These are phyloP conservation scores for Protodeltote pygarga DNA, from an alignment of 2,888 invertebrate genomes.

Conservation along the genomic window DNA sequence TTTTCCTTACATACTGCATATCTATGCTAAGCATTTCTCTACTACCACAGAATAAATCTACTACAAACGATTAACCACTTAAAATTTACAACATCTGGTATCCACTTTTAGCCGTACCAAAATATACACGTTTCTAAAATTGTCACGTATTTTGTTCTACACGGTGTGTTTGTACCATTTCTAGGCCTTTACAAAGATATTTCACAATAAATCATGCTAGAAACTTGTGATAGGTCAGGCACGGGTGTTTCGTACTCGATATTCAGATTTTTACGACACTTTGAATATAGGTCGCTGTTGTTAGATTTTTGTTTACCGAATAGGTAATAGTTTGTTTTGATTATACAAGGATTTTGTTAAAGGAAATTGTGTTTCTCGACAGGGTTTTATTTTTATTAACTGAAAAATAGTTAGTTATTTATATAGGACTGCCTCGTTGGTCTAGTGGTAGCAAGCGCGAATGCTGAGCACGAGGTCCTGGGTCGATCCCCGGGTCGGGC, in stretches of 20 bases:
- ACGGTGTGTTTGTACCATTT: conserved; percentile 11
- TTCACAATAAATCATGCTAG: conserved; percentile 38
- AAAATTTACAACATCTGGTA: conserved; percentile 27
- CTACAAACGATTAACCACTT: conserved; percentile 13
- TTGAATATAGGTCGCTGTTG: conserved; percentile 33
- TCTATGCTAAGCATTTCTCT: no score
- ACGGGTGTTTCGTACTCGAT: conserved; percentile 35
- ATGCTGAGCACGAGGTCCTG: no score
- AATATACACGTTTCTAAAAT: conserved; percentile 32
- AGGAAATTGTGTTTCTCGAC: conserved; percentile 4
- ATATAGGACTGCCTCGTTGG: no score
- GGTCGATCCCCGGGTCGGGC: no score
- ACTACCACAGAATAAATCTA: not conserved
- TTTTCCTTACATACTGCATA: no score
- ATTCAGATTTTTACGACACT: conserved; percentile 42
- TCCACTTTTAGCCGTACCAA: conserved; percentile 1
- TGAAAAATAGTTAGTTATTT: no score
- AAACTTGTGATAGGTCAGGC: conserved; percentile 46
- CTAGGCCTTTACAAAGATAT: conserved; percentile 27
- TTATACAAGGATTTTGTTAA: not conserved
- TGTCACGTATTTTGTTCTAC: conserved; percentile 9
- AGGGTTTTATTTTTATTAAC: no score
- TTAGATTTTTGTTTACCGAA: conserved; percentile 6
- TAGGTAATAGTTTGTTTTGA: conserved; percentile 11
- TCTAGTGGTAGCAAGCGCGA: no score